A percentile compares a stretch with the other conserved stretches of the same genome.
phyloP scores from a whole-genome alignment of 2,113 vertebrate species.

The Varanus komodoensis region DNA sequence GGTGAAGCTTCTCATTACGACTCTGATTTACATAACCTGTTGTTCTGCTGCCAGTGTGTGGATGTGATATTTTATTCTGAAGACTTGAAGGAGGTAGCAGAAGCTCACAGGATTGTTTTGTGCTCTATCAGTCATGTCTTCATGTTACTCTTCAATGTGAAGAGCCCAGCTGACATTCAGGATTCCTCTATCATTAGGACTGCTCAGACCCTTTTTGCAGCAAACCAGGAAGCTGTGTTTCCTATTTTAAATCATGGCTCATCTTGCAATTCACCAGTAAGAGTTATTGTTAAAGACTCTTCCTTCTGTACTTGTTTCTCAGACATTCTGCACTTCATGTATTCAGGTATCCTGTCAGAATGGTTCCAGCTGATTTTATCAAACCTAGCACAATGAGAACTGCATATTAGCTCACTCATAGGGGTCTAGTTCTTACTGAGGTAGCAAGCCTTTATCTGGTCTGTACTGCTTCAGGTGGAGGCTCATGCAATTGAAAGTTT shows the following conservation, averaged over 20 bases:
- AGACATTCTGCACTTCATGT: constrained; percentile 95
- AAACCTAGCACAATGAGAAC: background rate
- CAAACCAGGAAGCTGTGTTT: constrained; percentile 64
- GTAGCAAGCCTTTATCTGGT: background rate
- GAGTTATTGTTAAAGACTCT: constrained; percentile 90
- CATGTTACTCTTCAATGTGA: constrained; percentile 89
- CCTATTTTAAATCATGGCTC: constrained; percentile 64
- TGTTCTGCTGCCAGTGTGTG: constrained; percentile 90
- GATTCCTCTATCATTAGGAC: constrained; percentile 76
- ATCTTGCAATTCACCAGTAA: constrained; percentile 76
- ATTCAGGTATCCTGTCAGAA: constrained; percentile 85
- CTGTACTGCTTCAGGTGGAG: background rate
- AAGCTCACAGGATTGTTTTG: constrained; percentile 93
- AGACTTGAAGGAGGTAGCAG: constrained; percentile 82
- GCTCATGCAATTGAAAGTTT: background rate
- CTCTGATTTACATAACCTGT: constrained; percentile 89
- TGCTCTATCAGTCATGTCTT: constrained; percentile 92
- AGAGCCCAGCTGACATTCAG: constrained; percentile 70
- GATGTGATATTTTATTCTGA: constrained; percentile 90
- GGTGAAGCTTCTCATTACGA: constrained; percentile 91
- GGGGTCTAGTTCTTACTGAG: background rate
- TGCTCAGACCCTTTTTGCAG: constrained; percentile 81
- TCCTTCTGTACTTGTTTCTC: constrained; percentile 89
- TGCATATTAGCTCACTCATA: accelerated
- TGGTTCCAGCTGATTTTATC: background rate